Base-by-base conservation (phyloP, 1,140 invertebrate species). In the Lasioglossum baleicum region DNA sequence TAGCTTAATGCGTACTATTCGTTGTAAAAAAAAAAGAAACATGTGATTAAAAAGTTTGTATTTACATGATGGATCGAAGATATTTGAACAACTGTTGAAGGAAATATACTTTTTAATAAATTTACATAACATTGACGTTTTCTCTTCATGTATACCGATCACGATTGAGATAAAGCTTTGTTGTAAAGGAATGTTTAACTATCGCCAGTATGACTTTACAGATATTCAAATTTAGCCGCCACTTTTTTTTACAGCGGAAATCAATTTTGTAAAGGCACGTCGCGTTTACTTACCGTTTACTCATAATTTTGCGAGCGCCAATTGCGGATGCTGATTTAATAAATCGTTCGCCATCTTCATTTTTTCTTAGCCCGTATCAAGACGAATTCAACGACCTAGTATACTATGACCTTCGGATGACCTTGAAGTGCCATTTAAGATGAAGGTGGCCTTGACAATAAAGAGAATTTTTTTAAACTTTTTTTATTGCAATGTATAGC, bases 81-180 rank as follows among this genome's bases (percentile, higher is more conserved):
- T 64, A 48, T 78, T 78, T 71, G 35, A 71, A 71, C 56, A 20
- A 53, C 70, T 78, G 60, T 71, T 78, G 20, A 65, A 56, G 48
- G 13, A 78, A 82, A 76, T 77, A 80, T 79, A 73, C 69, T 79
- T 79, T 79, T 83, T 56, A 70, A 63, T 48, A 40, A 78, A 71
- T 35, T 51, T 53, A 31, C 11, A n/a, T 5, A 67, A 67, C 20
- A 26, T 48, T n/a, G 40, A 40, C 15, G 64, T 42, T 1, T 56
- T 56, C 10, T 22, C 10, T n/a, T 17, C 4, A 76, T n/a, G 7
- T n/a, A 58, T 6, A 58, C 20, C 17, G 0, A n/a, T 56, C 15
- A 56, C 7, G 17, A 56, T 2, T 13, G 48, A 51, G 15, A 51
- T 51, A 5, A 51, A 51, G 11, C 4, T 51, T 15, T 51, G 48